Base-by-base conservation (phyloP, 1,140 invertebrate species). In the Pogonomyrmex californicus region DNA sequence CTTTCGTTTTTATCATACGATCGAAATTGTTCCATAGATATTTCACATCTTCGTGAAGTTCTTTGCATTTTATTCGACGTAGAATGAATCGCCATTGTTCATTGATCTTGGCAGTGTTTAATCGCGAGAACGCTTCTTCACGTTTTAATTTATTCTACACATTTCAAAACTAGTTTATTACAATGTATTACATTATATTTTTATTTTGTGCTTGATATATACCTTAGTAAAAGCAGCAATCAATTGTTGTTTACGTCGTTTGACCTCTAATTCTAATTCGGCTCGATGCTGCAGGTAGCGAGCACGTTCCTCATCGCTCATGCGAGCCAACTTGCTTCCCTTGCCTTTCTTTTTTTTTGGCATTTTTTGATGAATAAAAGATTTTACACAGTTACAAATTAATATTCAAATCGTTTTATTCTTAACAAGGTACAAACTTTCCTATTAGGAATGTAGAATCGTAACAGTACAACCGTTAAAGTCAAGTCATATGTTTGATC, bases 71-170 rank as follows among this genome's bases (percentile, higher is more conserved):
- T 63, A 97, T 96, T 94, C 96, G 96, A 6, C 98, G 95, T 70
- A 98, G 94, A 85, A 97, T 96, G 62, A 96, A 97, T 75, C 98
- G 96, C 98, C 98, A 98, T 92, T 97, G 96, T 94, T 98, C 97
- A 92, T 98, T 98, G 30, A 98, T 97, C 95, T 98, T 98, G 0
- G 97, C 97, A 86, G 96, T 96, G 92, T 98, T 98, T 47, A 98
- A 94, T 77, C 97, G 96, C 1, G 97, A 96, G 93, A 97, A 98
- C 6, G 96, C 96, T 93, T 98, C 97, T 93, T 98, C 98, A 65
- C 96, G 97, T 93, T 97, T 97, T 6, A 98, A 94, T 96, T 98
- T 98, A 91, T 97, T 98, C 97, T 98, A 91, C 70, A 91, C 70
- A 93, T 94, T 70, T 85, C 86, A 90, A 60, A 78, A 86, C 62